phyloP scores from a whole-genome alignment of 92 coral and sea anemone species.

The Galaxea fascicularis region DNA sequence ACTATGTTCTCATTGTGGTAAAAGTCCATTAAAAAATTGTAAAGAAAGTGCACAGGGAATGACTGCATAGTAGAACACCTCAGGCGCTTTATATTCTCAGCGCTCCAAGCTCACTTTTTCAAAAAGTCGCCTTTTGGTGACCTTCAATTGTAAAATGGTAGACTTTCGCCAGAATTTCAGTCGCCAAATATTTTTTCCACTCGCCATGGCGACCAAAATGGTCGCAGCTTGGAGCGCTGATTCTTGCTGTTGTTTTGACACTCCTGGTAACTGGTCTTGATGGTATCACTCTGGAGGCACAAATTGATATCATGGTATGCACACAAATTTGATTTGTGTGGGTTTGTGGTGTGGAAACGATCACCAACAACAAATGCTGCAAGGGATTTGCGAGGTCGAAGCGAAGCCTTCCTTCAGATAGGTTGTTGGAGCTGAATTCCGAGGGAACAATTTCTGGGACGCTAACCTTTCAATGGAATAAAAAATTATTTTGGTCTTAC shows the following conservation, averaged over 20 bases:
- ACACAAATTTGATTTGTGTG: constrained; percentile 54
- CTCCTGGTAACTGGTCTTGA: constrained; percentile 53
- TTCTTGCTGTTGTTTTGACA: constrained; percentile 41
- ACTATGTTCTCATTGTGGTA: constrained; percentile 33
- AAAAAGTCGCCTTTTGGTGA: too few species aligned
- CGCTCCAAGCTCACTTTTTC: too few species aligned
- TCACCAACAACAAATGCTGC: constrained; percentile 48
- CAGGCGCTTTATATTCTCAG: constrained; percentile 32
- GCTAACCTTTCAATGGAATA: not conserved
- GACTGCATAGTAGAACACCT: constrained; percentile 49
- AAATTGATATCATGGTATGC: constrained; percentile 38
- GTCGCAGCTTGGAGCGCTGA: too few species aligned
- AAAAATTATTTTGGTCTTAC: too few species aligned
- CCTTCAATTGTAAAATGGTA: too few species aligned
- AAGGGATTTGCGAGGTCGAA: not conserved
- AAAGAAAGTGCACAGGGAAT: constrained; percentile 24
- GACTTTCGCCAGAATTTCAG: too few species aligned
- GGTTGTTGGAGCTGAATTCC: not conserved
- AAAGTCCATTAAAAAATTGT: constrained; percentile 50
- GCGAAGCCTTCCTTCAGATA: not conserved
- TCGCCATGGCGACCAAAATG: too few species aligned
- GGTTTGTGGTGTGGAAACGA: constrained; percentile 39
- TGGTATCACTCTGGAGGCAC: constrained; percentile 27
- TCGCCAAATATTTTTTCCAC: too few species aligned
- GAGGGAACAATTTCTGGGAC: not conserved